Base-by-base conservation (phyloP, 2,113 vertebrate genomes). In the Crotalus horridus region DNA sequence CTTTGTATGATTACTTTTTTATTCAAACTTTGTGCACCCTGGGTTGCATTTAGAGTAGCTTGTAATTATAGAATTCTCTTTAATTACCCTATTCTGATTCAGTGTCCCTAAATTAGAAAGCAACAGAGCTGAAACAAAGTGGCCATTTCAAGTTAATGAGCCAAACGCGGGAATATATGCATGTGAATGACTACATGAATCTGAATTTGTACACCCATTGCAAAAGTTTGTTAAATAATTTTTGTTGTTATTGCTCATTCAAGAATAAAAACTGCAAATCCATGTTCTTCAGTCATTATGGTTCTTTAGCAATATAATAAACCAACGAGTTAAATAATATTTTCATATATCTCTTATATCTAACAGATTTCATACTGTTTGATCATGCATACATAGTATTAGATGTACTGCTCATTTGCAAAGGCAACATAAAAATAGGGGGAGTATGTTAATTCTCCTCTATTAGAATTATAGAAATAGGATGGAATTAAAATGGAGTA, bases 101-200 rank as follows among this genome's bases (percentile, higher is more conserved):
- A 93, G 74, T 93, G 89, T 93, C 92, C 89, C 88, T 93, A 93
- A 93, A 93, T 93, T 93, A 93, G 92, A 93, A 87, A 93, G 92
- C 92, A 90, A 90, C 92, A 90, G 92, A 93, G 92, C 89, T 93
- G 92, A 93, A 93, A 90, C 92, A 90, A 93, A 93, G 92, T 90
- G 81, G 29, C 81, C 74, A 89, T 90, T 93, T 93, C 92, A 93
- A 90, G 74, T 93, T 93, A 93, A 93, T 93, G 92, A 93, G 81
- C 69, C 92, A 93, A 93, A 90, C 15, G 56, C 13, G 6, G 48
- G n/a, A 93, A 93, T 90, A 86, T 93, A 51, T 93, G 89, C 89
- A 64, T 87, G 89, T 90, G 89, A 90, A 43, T 93, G 56, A 93
- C 85, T 90, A 53, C 92, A 93, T 93, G 88, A 90, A 93, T 93